Percentiles rank a stretch among this genome's conserved stretches.
Evolutionary conservation across 2,113 vertebrate species (phyloP).

Genomic region (Hyperopisus bebe): DNA sequence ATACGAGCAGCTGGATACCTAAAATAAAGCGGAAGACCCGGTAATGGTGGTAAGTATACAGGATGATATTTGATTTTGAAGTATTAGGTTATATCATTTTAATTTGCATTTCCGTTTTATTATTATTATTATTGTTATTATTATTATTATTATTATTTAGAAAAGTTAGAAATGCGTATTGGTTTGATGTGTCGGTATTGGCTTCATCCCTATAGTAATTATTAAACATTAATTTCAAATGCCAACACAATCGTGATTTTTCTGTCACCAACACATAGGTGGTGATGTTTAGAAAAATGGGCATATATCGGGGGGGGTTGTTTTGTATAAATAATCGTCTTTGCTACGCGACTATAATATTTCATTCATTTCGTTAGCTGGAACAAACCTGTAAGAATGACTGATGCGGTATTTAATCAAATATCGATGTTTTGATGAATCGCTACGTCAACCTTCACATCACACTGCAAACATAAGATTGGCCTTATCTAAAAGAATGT

Average conservation of each 20-base stretch:
- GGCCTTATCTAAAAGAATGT: neutral
- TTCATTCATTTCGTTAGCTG: neutral
- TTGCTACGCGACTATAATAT: neutral
- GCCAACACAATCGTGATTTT: neutral
- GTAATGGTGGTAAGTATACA: constrained; percentile 14
- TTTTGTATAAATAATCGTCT: neutral
- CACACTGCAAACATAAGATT: neutral
- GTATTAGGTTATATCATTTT: neutral
- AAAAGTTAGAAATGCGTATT: neutral
- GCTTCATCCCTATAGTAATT: neutral
- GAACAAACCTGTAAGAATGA: neutral
- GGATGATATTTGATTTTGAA: neutral
- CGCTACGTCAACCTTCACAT: neutral
- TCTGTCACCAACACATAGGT: neutral
- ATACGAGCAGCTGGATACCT: constrained; percentile 1
- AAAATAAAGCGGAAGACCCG: neutral
- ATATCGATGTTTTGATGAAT: neutral
- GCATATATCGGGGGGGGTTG: neutral
- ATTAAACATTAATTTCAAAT: neutral
- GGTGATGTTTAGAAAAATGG: neutral
- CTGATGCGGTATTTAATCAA: neutral
- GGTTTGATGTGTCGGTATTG: neutral
- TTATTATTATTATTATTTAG: neutral
- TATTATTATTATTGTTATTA: too few species aligned
- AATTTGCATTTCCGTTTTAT: neutral